phyloP scores from a whole-genome alignment of 2,113 vertebrate genomes.

The Saguinus midas region DNA sequence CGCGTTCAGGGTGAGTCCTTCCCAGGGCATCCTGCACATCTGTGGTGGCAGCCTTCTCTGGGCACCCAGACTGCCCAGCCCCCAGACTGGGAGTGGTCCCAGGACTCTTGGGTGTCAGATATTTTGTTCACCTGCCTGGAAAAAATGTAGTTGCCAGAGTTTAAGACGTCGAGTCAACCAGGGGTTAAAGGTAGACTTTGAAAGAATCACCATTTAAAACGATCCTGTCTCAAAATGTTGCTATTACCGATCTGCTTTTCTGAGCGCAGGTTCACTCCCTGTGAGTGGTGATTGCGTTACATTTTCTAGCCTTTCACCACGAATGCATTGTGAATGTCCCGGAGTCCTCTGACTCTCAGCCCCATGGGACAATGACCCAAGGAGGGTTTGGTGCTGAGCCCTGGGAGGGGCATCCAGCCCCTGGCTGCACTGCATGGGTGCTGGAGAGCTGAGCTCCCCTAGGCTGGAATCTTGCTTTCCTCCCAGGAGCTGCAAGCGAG shows the following conservation, averaged over 20 bases:
- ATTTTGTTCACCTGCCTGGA: neutral
- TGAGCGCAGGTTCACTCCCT: accelerated
- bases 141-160: neutral
- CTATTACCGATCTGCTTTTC: neutral
- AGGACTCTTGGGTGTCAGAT: neutral
- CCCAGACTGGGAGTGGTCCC: neutral
- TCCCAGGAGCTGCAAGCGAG: neutral
- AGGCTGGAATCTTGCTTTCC: accelerated
- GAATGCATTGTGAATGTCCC: neutral
- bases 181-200: too few species aligned
- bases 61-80: neutral
- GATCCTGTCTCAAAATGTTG: accelerated
- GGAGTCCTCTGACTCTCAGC: accelerated
- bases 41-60: accelerated
- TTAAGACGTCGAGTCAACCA: accelerated
- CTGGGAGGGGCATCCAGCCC: neutral
- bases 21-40: accelerated
- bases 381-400: accelerated
- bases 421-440: neutral
- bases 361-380: neutral
- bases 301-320: accelerated
- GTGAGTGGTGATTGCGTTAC: accelerated
- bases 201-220: neutral
- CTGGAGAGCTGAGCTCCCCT: neutral
- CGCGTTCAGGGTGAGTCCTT: constrained; percentile 93